Evolutionary conservation across 2,797 vertebrate species (phyloP).

Genomic region (Phrynocephalus vlangalii): DNA sequence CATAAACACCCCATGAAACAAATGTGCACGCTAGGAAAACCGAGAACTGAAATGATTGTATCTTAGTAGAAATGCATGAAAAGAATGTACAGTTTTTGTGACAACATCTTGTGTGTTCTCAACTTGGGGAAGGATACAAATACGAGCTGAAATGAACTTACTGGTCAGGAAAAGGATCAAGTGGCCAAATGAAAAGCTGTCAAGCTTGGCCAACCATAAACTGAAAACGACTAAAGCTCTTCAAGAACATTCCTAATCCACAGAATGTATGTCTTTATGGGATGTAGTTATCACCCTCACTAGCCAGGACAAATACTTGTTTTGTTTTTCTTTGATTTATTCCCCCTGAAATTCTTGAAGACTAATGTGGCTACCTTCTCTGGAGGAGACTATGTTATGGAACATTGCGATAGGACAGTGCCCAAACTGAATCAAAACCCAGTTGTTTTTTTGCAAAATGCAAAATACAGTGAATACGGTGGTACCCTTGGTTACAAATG

Average conservation of each 20-base stretch:
- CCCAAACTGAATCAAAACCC: no score
- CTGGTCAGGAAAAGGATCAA: neutral
- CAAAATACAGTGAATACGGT: no score
- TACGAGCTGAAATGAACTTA: neutral
- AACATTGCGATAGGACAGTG: neutral
- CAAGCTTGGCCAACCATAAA: neutral
- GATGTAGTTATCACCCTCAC: no score
- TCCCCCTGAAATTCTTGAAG: no score
- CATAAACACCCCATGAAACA: neutral
- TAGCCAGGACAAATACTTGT: neutral
- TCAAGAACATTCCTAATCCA: neutral
- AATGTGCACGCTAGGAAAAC: neutral
- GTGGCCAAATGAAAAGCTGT: neutral
- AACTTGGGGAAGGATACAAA: neutral
- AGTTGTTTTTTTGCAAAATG: no score
- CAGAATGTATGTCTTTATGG: neutral
- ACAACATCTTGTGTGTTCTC: neutral
- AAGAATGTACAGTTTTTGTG: neutral
- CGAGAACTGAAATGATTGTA: neutral
- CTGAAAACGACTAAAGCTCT: neutral
- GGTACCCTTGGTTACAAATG: no score
- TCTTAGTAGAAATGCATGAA: neutral
- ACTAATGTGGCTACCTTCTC: no score
- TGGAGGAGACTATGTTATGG: no score
- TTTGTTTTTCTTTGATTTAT: no score